Conservation (phyloP, 53 echinoderm and acorn worm species). For the Apostichopus leukothele region DNA sequence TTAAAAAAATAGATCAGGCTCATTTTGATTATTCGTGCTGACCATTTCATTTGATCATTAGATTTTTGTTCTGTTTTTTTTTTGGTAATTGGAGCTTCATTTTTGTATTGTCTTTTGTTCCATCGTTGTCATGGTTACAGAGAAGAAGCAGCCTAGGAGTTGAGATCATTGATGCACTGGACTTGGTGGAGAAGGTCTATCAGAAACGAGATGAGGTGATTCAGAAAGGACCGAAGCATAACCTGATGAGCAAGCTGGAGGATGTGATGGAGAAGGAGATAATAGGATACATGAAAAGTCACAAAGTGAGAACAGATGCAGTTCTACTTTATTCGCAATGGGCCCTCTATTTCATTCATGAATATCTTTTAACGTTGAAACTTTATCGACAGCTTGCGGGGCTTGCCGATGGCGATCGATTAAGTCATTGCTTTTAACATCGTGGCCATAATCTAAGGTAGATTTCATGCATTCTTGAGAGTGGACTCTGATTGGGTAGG, state of each 20-base stretch:
- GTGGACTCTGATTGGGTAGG: no score
- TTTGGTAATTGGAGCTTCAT: no score
- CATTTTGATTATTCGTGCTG: no score
- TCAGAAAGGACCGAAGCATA: constrained; percentile 34
- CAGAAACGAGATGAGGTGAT: constrained; percentile 28
- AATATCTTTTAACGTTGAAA: no score
- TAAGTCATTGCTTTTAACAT: no score
- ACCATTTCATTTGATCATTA: no score
- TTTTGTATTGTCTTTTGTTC: not conserved
- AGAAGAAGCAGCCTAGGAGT: constrained; percentile 20
- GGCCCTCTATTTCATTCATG: not conserved
- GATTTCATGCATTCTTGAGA: no score
- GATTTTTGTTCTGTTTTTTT: no score
- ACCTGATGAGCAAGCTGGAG: constrained; percentile 10
- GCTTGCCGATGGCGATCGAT: no score
- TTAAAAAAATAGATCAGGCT: no score
- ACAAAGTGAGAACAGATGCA: not conserved
- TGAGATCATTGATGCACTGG: constrained; percentile 15
- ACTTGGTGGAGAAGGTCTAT: not conserved
- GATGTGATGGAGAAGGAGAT: constrained; percentile 20
- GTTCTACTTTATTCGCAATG: not conserved
- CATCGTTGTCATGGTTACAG: not conserved
- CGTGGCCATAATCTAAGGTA: no score
- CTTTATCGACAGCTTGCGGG: no score
- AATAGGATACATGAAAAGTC: constrained; percentile 15